Evolutionary conservation across 2,797 vertebrate genomes (phyloP).

Genomic region (Hirundo rustica): DNA sequence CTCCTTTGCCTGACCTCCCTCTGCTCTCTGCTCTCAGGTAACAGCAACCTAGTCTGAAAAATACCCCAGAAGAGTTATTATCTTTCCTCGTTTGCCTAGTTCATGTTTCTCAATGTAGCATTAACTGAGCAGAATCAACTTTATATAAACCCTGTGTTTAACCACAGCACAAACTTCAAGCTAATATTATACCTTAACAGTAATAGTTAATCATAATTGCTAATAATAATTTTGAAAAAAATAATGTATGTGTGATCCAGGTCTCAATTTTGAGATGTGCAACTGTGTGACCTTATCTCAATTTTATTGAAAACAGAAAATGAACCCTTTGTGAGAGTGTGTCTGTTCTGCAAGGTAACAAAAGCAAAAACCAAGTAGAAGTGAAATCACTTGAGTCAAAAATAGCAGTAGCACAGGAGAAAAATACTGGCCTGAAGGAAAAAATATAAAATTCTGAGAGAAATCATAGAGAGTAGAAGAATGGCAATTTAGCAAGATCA

Average conservation of each 20-base stretch:
- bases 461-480: not conserved
- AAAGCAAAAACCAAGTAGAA: slow-evolving; percentile 7
- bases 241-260: not conserved
- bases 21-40: not conserved
- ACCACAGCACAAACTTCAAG: not conserved
- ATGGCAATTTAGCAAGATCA: slow-evolving; percentile 2
- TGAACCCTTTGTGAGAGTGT: not conserved
- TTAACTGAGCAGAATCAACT: not conserved
- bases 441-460: not conserved
- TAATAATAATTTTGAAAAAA: not conserved
- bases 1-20: not conserved
- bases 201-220: not conserved
- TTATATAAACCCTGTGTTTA: not conserved
- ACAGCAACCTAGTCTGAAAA: not conserved
- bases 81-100: not conserved
- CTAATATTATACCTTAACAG: not conserved
- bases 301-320: not conserved
- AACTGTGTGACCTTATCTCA: not conserved
- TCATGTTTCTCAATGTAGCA: not conserved
- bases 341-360: not conserved
- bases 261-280: not conserved
- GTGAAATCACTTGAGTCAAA: slow-evolving; percentile 9
- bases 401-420: not conserved
- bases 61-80: not conserved
- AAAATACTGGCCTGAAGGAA: slow-evolving; percentile 28